Evolutionary conservation across 1,140 invertebrate genomes (phyloP), one percentile per base, ranked within the genome.

Genomic region (Drosophila miranda): DNA sequence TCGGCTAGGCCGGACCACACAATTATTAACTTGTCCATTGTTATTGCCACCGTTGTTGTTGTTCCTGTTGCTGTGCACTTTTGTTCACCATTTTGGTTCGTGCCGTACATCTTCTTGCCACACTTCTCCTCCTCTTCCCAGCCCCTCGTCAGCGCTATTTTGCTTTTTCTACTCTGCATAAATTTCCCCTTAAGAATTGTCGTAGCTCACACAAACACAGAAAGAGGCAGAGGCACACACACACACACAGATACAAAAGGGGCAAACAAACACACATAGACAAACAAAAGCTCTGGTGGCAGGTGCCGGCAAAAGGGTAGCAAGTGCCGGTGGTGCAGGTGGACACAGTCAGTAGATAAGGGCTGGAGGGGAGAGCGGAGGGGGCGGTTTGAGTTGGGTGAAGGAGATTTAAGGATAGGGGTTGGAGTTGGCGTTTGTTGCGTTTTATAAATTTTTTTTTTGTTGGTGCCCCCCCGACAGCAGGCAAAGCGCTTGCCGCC

Each of bases 151-250:
- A 34, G 11, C 21, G 43, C 19, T 9, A n/a, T 43, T 58, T 57
- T 55, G 64, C 49, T 54, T 64, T 78, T 72, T 61, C 70, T 74
- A 61, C 76, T 86, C 61, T 78, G 82, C 82, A 86, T 86, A 86
- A 86, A 86, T 86, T 86, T 86, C 60, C 82, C 82, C 82, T 82
- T 66, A 86, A 87, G 82, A 77, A 81, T 86, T 87, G 77, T 74
- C 61, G 81, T 55, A 53, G 64, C 63, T 74, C 45, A 16, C 54
- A 56, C 30, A 72, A 43, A 59, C 30, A 62, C 19, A 16, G 16
- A 11, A 7, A 30, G 30, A 30, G 7, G 2, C 19, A 60, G 9
- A 54, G 5, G n/a, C 48, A 28, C 6, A 13, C 28, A 16, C 34
- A 16, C 41, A 43, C 42, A 13, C 9, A 44, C 46, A 44, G 69